Evolutionary conservation across 2,888 invertebrate species (phyloP).

Genomic region (Nebria salina): DNA sequence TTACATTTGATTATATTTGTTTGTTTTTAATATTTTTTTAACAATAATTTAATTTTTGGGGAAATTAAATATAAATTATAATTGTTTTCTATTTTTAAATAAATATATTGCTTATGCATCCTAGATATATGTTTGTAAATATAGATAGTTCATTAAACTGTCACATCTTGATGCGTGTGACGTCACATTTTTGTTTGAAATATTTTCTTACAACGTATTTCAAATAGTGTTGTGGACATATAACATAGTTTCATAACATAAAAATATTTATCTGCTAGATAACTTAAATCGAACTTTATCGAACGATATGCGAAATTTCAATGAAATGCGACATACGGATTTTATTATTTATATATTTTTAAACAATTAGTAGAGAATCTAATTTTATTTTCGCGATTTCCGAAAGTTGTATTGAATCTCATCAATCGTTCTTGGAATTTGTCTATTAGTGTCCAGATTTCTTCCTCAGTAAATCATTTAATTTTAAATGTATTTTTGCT

Average conservation of each 20-base stretch:
- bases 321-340: neutral
- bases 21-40: neutral
- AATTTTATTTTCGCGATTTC: too few species aligned
- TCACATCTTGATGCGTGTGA: neutral
- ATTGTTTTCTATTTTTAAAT: neutral
- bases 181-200: neutral
- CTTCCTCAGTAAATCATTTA: too few species aligned
- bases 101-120: neutral
- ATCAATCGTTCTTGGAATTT: too few species aligned
- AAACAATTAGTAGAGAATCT: too few species aligned
- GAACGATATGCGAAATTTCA: neutral
- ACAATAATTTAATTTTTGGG: neutral
- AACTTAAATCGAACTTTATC: neutral
- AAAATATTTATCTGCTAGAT: neutral
- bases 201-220: neutral
- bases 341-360: too few species aligned
- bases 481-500: too few species aligned
- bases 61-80: neutral
- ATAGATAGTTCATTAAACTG: slow-evolving; percentile 1
- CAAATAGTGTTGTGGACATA: neutral
- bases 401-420: too few species aligned
- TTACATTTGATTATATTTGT: too few species aligned
- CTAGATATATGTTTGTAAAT: neutral
- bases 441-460: too few species aligned
- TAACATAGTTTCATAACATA: neutral